These are phyloP conservation scores for Rhegmatorhina hoffmannsi DNA, from an alignment of 2,113 vertebrate species.

Conservation along the genomic window DNA sequence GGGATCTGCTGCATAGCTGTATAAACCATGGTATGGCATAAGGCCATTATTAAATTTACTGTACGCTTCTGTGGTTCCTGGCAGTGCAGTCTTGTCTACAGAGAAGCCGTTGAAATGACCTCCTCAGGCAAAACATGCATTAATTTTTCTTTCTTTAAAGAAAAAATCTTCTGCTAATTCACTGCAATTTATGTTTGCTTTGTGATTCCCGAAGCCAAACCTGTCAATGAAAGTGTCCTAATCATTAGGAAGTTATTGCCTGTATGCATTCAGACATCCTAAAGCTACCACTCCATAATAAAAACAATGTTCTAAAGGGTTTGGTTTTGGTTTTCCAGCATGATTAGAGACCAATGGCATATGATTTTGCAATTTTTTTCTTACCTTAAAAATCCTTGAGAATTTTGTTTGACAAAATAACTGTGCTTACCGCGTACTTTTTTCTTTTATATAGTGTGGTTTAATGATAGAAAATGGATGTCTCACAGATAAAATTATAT, in stretches of 20 bases:
- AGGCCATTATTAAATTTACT: conserved; percentile 23
- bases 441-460: conserved; percentile 64
- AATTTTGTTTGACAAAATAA: conserved; percentile 40
- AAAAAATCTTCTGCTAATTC: conserved; percentile 37
- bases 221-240: conserved; percentile 29
- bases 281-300: not conserved
- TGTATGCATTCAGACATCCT: not conserved
- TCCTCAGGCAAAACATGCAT: conserved; percentile 45
- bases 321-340: not conserved
- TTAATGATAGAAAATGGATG: conserved; percentile 70
- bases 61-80: not conserved
- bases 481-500: conserved; percentile 67
- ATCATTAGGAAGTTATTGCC: conserved; percentile 11
- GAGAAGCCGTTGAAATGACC: conserved; percentile 1
- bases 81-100: not conserved
- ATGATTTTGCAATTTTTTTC: conserved; percentile 16
- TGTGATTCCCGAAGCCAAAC: not conserved
- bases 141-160: not conserved
- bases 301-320: conserved; percentile 26
- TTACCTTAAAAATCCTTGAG: conserved; percentile 41
- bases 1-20: not conserved
- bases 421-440: conserved; percentile 31
- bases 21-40: not conserved
- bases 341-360: not conserved
- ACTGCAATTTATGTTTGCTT: conserved; percentile 44